Evolutionary conservation across 2,888 invertebrate genomes (phyloP).

Genomic region (Polyommatus icarus): DNA sequence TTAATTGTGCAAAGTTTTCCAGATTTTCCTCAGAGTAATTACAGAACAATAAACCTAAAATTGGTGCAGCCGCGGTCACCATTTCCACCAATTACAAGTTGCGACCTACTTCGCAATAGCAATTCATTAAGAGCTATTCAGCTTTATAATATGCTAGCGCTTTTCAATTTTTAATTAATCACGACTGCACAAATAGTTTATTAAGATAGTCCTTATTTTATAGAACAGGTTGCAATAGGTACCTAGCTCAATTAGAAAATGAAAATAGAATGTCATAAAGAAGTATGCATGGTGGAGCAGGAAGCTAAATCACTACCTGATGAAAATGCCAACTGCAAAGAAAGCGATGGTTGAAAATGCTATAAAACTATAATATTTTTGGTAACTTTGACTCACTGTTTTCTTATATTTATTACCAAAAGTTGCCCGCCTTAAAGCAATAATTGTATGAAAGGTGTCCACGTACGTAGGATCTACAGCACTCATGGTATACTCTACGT

Average conservation of each 20-base stretch:
- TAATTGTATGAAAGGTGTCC: too few relatives aligned
- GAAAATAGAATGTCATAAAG: too few relatives aligned
- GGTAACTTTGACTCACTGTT: too few relatives aligned
- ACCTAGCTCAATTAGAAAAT: background rate
- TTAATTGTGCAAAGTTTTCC: conserved; percentile 28
- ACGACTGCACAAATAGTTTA: conserved; percentile 16
- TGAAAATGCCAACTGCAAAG: background rate
- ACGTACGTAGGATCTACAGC: too few relatives aligned
- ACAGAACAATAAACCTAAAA: conserved; percentile 77
- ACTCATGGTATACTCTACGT: too few relatives aligned
- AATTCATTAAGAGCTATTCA: conserved; percentile 78
- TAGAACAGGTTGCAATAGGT: background rate
- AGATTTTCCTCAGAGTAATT: conserved; percentile 68
- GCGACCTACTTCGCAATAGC: conserved; percentile 68
- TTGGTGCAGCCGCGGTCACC: conserved; percentile 70
- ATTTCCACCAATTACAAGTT: conserved; percentile 54
- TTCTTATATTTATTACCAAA: too few relatives aligned
- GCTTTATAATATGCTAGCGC: conserved; percentile 71
- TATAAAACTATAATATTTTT: too few relatives aligned
- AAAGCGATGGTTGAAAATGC: background rate
- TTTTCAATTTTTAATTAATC: conserved; percentile 69
- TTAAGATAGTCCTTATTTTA: background rate
- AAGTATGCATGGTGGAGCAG: background rate
- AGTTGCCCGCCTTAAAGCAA: too few relatives aligned
- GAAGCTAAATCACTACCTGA: background rate